Conservation (phyloP, 1,140 invertebrate species). For the Caerostris extrusa region DNA sequence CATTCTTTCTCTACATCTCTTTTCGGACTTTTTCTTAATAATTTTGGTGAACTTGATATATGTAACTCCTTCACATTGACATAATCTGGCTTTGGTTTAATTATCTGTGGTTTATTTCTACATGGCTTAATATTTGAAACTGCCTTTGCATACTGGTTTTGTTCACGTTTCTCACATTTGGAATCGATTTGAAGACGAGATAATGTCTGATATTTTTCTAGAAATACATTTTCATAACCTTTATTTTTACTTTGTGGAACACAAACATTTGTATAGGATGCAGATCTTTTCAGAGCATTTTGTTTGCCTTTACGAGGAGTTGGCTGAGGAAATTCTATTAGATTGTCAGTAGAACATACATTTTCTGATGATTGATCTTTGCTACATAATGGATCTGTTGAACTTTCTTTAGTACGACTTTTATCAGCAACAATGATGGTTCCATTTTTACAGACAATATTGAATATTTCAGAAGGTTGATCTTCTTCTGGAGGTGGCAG, state of each 20-base stretch:
- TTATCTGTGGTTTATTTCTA: not conserved
- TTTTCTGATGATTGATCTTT: not conserved
- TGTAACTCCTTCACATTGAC: not conserved
- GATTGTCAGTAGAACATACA: not conserved
- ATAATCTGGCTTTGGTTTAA: conserved; percentile 17
- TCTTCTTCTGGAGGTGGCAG: conserved; percentile 55
- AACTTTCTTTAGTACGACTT: conserved; percentile 14
- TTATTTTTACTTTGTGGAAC: not conserved
- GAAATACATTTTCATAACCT: conserved; percentile 65
- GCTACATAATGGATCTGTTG: conserved; percentile 14
- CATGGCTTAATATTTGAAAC: not conserved
- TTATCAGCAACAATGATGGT: conserved; percentile 38
- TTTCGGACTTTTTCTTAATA: not conserved
- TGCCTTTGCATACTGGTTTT: not conserved
- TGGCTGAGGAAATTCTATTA: conserved; percentile 42
- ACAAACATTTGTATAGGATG: conserved; percentile 65
- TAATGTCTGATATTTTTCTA: conserved; percentile 69
- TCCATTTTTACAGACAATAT: conserved; percentile 68
- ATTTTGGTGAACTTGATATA: not conserved
- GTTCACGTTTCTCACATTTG: not conserved
- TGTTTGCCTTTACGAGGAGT: conserved; percentile 69
- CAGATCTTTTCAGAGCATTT: conserved; percentile 28
- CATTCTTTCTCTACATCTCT: not conserved
- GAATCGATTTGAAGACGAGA: conserved; percentile 53
- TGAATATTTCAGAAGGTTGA: conserved; percentile 50